Conservation (phyloP, 2,113 vertebrate genomes). For the Nothoprocta perdicaria region DNA sequence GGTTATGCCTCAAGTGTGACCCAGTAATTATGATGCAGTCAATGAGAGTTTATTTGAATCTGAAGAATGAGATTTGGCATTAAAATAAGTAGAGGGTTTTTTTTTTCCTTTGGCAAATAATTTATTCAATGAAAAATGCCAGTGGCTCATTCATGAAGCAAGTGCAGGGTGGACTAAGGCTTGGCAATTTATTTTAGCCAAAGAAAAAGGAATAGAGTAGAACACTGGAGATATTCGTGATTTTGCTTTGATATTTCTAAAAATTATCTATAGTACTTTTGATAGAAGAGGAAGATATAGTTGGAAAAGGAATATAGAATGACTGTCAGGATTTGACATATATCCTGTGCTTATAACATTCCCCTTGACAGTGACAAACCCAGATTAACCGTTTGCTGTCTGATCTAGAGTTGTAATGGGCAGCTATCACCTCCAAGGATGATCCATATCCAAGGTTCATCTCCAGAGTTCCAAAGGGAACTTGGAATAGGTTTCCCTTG, state of each 20-base stretch:
- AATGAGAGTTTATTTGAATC: not conserved
- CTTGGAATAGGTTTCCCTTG: not conserved
- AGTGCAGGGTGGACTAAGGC: not conserved
- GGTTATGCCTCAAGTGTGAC: not conserved
- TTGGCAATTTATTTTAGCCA: not conserved
- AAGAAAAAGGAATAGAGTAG: not conserved
- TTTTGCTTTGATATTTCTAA: not conserved
- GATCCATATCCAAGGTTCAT: no score
- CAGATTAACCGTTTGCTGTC: not conserved
- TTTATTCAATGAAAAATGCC: slow-evolving; percentile 10
- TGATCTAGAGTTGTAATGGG: not conserved
- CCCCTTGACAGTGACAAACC: not conserved
- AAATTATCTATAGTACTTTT: not conserved
- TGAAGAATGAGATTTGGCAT: slow-evolving; percentile 5
- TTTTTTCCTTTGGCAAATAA: not conserved
- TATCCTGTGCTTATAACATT: not conserved
- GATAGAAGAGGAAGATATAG: not conserved
- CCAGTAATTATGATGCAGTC: slow-evolving; percentile 22
- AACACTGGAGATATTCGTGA: not conserved
- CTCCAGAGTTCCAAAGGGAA: not conserved
- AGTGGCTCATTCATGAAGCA: not conserved
- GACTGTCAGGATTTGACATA: not conserved
- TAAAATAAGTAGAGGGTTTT: not conserved
- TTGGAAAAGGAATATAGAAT: not conserved
- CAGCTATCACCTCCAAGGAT: not conserved